phyloP scores from a whole-genome alignment of 2,113 vertebrate species.

The Ibidorhyncha struthersii region DNA sequence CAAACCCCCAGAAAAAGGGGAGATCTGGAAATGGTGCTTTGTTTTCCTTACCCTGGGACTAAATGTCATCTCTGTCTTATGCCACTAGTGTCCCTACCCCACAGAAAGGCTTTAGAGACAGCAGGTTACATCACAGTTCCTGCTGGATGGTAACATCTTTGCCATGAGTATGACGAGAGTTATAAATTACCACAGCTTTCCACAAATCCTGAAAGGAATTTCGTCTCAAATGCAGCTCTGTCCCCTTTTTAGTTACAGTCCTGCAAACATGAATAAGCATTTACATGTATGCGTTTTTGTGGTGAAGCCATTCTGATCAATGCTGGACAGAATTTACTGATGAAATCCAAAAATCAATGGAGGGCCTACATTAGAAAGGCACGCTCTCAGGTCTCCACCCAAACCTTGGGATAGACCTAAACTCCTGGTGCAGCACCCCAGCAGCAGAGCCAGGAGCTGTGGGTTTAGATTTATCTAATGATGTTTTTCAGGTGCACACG shows the following conservation, averaged over 20 bases:
- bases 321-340: neutral
- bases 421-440: accelerated
- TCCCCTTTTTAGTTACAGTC: neutral
- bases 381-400: neutral
- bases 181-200: neutral
- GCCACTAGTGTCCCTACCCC: too few relatives aligned
- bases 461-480: neutral
- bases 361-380: neutral
- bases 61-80: neutral
- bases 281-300: neutral
- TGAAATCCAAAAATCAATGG: neutral
- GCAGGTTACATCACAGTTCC: neutral
- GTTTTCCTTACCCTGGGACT: neutral
- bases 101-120: neutral
- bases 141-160: neutral
- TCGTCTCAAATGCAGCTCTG: neutral
- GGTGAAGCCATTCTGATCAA: neutral
- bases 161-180: accelerated
- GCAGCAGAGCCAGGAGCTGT: neutral
- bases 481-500: accelerated
- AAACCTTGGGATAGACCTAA: neutral
- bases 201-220: neutral
- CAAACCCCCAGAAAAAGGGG: neutral
- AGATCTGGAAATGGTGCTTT: neutral
- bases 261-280: neutral